Percentiles rank a stretch among this genome's conserved stretches.
Conservation (phyloP, 1,140 invertebrate genomes). For the Papilio polyxenes region DNA sequence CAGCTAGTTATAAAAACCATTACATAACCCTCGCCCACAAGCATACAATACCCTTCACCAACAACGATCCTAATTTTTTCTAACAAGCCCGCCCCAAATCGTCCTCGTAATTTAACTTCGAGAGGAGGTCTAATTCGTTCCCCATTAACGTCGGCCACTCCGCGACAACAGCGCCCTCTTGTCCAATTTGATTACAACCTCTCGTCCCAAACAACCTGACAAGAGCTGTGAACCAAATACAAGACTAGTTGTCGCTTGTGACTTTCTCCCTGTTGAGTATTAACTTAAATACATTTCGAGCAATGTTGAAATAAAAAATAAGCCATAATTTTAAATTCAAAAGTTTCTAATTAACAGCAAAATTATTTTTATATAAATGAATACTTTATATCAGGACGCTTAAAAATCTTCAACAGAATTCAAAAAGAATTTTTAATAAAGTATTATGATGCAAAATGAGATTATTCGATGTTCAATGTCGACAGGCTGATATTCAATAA, state of each 20-base stretch:
- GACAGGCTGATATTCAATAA: not conserved
- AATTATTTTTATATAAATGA: not conserved
- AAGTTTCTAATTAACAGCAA: too few relatives aligned
- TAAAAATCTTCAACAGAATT: not conserved
- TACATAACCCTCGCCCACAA: not conserved
- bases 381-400: not conserved
- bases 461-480: not conserved
- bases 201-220: not conserved
- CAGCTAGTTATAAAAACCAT: too few relatives aligned
- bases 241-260: not conserved
- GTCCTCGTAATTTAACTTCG: constrained; percentile 23
- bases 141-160: constrained; percentile 1
- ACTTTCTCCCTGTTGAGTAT: not conserved
- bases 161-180: not conserved
- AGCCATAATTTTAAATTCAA: too few relatives aligned
- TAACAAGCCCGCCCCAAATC: not conserved
- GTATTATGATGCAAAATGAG: not conserved
- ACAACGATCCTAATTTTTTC: constrained; percentile 8
- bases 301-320: too few relatives aligned
- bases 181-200: constrained; percentile 12
- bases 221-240: not conserved
- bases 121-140: constrained; percentile 20
- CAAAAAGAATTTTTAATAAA: constrained; percentile 4
- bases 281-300: not conserved
- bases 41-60: not conserved